phyloP scores from a whole-genome alignment of 2,888 invertebrate genomes.

The Ectobius pallidus region DNA sequence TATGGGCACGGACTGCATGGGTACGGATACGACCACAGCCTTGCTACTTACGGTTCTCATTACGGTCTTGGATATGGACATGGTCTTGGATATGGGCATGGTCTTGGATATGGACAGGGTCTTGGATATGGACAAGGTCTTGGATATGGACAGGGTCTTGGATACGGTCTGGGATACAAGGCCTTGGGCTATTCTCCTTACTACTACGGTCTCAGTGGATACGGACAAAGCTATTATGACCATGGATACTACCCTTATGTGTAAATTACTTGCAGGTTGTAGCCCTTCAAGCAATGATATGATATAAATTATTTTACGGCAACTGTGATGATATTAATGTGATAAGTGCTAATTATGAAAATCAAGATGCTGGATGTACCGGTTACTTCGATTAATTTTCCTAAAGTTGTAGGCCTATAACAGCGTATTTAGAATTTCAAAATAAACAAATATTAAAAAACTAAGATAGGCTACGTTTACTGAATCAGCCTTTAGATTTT shows the following conservation, averaged over 20 bases:
- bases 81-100: slow-evolving; percentile 16
- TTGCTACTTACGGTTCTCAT: slow-evolving; percentile 45
- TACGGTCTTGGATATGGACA: slow-evolving; percentile 43
- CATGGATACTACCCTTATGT: slow-evolving; percentile 13
- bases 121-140: slow-evolving; percentile 45
- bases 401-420: too few relatives aligned
- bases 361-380: too few relatives aligned
- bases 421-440: too few relatives aligned
- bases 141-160: slow-evolving; percentile 44
- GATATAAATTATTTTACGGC: too few relatives aligned
- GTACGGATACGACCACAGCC: slow-evolving; percentile 26
- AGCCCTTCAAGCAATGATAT: too few relatives aligned
- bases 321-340: too few relatives aligned
- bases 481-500: too few relatives aligned
- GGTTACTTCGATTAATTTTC: too few relatives aligned
- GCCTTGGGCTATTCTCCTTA: slow-evolving; percentile 3
- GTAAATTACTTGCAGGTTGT: too few relatives aligned
- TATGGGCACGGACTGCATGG: slow-evolving; percentile 16
- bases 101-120: slow-evolving; percentile 27
- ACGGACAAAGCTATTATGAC: slow-evolving; percentile 21
- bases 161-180: slow-evolving; percentile 30
- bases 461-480: too few relatives aligned
- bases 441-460: too few relatives aligned
- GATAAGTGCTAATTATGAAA: too few relatives aligned
- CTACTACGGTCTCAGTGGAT: neutral